Evolutionary conservation across 35 echinoderm and acorn worm species (phyloP).

Genomic region (Ophiothrix spiculata): DNA sequence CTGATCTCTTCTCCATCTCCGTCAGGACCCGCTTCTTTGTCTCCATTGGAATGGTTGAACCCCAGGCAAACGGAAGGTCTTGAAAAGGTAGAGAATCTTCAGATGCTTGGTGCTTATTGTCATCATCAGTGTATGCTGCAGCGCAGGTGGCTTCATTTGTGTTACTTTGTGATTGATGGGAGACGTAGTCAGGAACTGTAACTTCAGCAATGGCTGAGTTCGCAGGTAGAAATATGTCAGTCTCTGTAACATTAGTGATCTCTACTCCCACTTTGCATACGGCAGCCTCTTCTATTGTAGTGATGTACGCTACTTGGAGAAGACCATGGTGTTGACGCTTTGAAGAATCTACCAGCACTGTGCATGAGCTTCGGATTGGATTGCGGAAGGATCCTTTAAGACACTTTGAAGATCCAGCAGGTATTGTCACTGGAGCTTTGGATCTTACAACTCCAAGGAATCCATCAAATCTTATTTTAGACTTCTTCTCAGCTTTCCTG

Average conservation of each 20-base stretch:
- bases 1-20: neutral
- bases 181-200: neutral
- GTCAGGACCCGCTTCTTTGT: conserved; percentile 8
- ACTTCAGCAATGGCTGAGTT: neutral
- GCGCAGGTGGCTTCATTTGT: neutral
- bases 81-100: neutral
- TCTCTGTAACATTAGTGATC: neutral
- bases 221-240: neutral
- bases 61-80: conserved; percentile 44
- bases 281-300: neutral
- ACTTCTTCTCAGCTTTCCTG: neutral
- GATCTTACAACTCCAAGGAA: conserved; percentile 1
- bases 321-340: neutral
- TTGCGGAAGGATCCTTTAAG: neutral
- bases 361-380: neutral
- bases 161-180: neutral
- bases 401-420: neutral
- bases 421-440: neutral
- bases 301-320: neutral
- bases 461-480: neutral
- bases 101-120: neutral
- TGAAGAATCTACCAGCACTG: no score
- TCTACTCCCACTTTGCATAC: neutral
- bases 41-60: conserved; percentile 9
- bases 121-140: neutral